Evolutionary conservation across 2,888 invertebrate species (phyloP).

Genomic region (Sycophila texana): DNA sequence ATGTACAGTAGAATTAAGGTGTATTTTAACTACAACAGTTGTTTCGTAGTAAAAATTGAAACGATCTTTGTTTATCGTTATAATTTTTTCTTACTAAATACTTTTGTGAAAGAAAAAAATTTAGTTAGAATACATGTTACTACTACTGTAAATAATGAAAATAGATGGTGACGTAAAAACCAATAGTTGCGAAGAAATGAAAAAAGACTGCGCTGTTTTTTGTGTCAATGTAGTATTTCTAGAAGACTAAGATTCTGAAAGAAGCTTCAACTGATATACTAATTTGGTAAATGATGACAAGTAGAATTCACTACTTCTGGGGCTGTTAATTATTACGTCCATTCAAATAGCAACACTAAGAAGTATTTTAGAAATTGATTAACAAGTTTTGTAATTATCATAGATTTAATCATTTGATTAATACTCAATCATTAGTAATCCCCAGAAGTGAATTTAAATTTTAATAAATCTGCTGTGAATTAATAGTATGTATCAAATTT

Average conservation of each 20-base stretch:
- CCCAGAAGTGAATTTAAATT: neutral
- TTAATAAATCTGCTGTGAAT: conserved; percentile 33
- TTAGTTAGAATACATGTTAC: neutral
- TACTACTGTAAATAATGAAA: no score
- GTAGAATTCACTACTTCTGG: no score
- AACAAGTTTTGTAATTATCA: no score
- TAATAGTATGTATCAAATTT: conserved; percentile 6
- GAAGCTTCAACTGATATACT: conserved; percentile 8
- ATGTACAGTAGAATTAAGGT: neutral
- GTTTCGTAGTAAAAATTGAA: neutral
- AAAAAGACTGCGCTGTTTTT: conserved; percentile 44
- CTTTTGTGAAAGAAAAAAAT: neutral
- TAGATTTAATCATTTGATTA: no score
- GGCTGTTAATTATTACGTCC: no score
- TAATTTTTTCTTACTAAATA: neutral
- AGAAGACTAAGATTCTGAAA: conserved; percentile 21
- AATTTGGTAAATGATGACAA: neutral
- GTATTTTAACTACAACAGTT: conserved; percentile 3
- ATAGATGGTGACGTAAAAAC: conserved; percentile 13
- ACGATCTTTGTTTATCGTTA: conserved; percentile 4
- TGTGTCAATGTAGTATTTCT: conserved; percentile 39
- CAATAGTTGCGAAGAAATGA: neutral
- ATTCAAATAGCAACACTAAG: no score
- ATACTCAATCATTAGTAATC: no score
- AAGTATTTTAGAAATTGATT: no score